Evolutionary conservation across 2,797 vertebrate genomes (phyloP).

Genomic region (Ambastaia sidthimunki): DNA sequence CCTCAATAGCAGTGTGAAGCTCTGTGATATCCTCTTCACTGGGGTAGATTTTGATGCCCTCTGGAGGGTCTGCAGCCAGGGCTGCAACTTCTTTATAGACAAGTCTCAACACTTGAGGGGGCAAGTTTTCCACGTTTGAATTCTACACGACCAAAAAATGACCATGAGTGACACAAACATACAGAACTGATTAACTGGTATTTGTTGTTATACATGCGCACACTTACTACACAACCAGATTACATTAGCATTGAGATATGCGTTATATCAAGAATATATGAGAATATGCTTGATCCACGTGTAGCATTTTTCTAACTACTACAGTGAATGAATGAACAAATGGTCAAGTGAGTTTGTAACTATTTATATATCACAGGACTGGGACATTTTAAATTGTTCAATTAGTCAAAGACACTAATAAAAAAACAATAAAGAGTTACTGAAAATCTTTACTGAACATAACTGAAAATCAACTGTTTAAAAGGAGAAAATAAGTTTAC

Average conservation of each 20-base stretch:
- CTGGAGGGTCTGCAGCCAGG: slow-evolving; percentile 88
- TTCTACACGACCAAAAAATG: slow-evolving; percentile 74
- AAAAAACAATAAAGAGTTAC: no score
- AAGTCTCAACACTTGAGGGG: slow-evolving; percentile 91
- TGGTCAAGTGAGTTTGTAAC: background rate
- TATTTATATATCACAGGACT: background rate
- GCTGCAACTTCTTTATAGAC: slow-evolving; percentile 93
- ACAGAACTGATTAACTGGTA: background rate
- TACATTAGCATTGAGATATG: no score
- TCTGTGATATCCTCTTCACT: slow-evolving; percentile 95
- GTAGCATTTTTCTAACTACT: background rate
- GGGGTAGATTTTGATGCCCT: slow-evolving; percentile 93
- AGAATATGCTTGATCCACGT: background rate
- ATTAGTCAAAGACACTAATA: no score
- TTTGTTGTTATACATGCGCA: background rate
- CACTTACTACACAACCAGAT: no score
- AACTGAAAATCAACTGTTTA: background rate
- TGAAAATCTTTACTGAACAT: no score
- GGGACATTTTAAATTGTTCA: no score
- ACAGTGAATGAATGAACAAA: background rate
- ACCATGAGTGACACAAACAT: background rate
- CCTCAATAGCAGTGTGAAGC: slow-evolving; percentile 91
- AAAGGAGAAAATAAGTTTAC: no score
- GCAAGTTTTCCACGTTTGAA: slow-evolving; percentile 95
- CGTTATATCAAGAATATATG: background rate